Evolutionary conservation across 1,140 invertebrate genomes (phyloP), one percentile per base, ranked within the genome.

Genomic region (Branchinecta lindahli): DNA sequence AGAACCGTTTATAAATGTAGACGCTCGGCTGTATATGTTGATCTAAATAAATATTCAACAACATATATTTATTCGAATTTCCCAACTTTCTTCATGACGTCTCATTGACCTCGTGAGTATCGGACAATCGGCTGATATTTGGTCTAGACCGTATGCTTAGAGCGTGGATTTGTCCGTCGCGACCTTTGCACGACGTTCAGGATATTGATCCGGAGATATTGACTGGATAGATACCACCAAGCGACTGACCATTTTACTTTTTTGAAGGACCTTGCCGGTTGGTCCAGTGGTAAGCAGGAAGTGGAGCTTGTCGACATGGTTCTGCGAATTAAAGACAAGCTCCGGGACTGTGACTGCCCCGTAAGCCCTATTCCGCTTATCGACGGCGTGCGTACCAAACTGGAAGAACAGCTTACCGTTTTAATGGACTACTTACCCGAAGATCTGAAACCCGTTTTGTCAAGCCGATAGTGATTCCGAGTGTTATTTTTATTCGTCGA

Each of bases 301-400:
- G 94, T 98, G 8, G 93, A 98, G 83, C 86, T 96, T 70, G 91
- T 98, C 12, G 95, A 98, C 78, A 90, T 97, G 86, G 88, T 98
- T 73, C 79, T 98, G 66, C 87, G 88, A 78, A 84, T 95, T 67
- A 84, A 88, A 70, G 86, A 90, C 73, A 92, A 93, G 79, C 81
- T 94, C 71, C 85, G 86, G 67, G 85, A 90, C 83, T 85, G 84
- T 76, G 82, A 85, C 77, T 81, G 85, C 73, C 79, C 83, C 67
- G 85, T 87, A 72, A 77, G 80, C 52, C 73, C 77, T 9, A 80
- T 90, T 21, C 86, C 87, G 15, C 81, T 93, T 12, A 85, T 84
- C 70, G 82, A 84, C 74, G 84, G 85, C 70, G 87, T 86, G 46
- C 83, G 87, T 75, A 84, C 86, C 72, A 87, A 89, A 78, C 81